Conservation (phyloP, 2,797 vertebrate genomes). For the Onychomys arenicola region DNA sequence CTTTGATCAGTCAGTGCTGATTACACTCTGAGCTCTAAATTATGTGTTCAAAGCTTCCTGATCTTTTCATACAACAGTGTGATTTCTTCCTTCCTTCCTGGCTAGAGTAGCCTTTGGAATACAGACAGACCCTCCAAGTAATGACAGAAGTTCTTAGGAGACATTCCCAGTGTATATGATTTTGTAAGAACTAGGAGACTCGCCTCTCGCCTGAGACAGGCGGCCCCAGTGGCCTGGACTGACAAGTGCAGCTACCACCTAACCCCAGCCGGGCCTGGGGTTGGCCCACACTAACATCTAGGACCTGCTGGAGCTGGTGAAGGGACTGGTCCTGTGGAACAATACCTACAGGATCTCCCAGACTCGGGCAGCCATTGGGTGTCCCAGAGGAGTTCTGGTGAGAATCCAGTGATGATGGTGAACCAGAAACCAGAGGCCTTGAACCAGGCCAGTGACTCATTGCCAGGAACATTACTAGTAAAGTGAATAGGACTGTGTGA, state of each 20-base stretch:
- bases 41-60: not conserved
- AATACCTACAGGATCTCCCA: not conserved
- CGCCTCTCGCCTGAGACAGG: not conserved
- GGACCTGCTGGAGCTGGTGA: not conserved
- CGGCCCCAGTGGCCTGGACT: not conserved
- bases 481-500: not conserved
- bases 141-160: not conserved
- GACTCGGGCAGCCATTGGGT: too few species aligned
- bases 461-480: not conserved
- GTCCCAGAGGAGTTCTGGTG: too few species aligned
- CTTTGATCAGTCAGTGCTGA: not conserved
- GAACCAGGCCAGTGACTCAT: not conserved
- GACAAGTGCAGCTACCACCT: not conserved
- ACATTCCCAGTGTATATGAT: not conserved
- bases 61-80: not conserved
- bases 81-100: conserved; percentile 43
- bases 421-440: not conserved
- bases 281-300: not conserved
- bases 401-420: not conserved
- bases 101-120: not conserved
- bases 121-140: not conserved
- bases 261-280: not conserved
- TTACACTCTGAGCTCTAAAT: not conserved
- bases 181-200: not conserved
- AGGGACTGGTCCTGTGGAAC: not conserved